phyloP scores from a whole-genome alignment of 2,888 invertebrate species.

The Scrobipalpa atriplicella region DNA sequence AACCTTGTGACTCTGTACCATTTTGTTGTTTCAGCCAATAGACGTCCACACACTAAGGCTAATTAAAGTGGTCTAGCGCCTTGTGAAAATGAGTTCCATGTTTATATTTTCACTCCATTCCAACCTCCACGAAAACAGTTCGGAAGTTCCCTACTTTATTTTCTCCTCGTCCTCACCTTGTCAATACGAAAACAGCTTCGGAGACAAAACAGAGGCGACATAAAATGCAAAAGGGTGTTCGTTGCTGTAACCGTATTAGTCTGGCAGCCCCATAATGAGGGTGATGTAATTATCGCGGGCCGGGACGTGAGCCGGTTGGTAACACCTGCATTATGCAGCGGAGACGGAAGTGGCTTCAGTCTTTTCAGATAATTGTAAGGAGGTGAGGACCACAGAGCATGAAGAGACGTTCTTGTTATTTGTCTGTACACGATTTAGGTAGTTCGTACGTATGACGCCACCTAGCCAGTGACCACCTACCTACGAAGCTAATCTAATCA shows the following conservation, averaged over 20 bases:
- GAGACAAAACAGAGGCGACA: conserved; percentile 24
- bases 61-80: no score
- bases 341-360: neutral
- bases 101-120: no score
- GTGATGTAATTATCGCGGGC: conserved; percentile 56
- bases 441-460: no score
- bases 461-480: no score
- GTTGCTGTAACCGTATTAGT: conserved; percentile 43
- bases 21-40: no score
- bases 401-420: no score
- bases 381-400: neutral
- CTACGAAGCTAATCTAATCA: no score
- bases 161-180: neutral
- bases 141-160: neutral
- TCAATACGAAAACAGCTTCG: conserved; percentile 18
- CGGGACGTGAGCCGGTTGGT: conserved; percentile 53
- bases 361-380: conserved; percentile 14
- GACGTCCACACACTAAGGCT: no score
- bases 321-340: conserved; percentile 56
- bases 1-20: no score
- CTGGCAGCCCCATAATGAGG: conserved; percentile 50
- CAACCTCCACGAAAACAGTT: no score
- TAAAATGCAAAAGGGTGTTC: conserved; percentile 27
- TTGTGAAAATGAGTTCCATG: no score
- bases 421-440: no score